A percentile compares a stretch with the other conserved stretches of the same genome.
These are phyloP conservation scores for Frieseomelitta varia DNA, from an alignment of 1,140 invertebrate species.

Conservation along the genomic window DNA sequence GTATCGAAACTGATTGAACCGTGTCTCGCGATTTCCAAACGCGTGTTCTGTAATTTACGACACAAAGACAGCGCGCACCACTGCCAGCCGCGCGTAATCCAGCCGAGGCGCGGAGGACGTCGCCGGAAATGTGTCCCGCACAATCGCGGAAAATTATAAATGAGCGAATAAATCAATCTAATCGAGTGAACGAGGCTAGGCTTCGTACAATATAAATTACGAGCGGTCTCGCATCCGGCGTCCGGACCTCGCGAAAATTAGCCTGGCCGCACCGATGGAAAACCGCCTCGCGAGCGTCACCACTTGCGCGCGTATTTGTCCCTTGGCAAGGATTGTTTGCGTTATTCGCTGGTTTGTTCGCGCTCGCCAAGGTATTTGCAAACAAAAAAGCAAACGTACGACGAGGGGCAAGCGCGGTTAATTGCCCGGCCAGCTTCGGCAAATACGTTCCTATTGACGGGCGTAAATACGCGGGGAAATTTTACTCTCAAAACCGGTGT, in stretches of 20 bases:
- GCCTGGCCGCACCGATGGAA: slow-evolving; percentile 29
- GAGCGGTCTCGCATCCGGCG: slow-evolving; percentile 4
- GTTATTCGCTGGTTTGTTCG: slow-evolving; percentile 64
- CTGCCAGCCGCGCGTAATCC: background rate
- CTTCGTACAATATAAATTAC: slow-evolving; percentile 53
- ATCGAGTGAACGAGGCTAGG: slow-evolving; percentile 14
- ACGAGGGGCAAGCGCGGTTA: slow-evolving; percentile 52
- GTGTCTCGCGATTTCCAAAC: background rate
- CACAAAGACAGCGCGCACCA: background rate
- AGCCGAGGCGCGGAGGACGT: background rate
- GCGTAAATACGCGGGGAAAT: slow-evolving; percentile 65
- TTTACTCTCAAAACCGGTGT: slow-evolving; percentile 59
- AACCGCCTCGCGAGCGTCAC: slow-evolving; percentile 14
- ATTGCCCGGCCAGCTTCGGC: slow-evolving; percentile 63
- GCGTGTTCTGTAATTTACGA: background rate
- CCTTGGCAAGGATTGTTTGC: slow-evolving; percentile 55
- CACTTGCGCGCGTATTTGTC: slow-evolving; percentile 49
- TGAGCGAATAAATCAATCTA: slow-evolving; percentile 47
- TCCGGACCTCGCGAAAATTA: background rate
- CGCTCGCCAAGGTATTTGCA: slow-evolving; percentile 51
- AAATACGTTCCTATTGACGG: slow-evolving; percentile 65
- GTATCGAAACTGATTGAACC: no score
- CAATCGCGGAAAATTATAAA: slow-evolving; percentile 44
- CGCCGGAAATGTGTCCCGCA: slow-evolving; percentile 5
- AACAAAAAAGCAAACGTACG: slow-evolving; percentile 65